Evolutionary conservation across 2,113 vertebrate genomes (phyloP), one percentile per base, ranked within the genome.

Genomic region (Amblyopsis rosae): DNA sequence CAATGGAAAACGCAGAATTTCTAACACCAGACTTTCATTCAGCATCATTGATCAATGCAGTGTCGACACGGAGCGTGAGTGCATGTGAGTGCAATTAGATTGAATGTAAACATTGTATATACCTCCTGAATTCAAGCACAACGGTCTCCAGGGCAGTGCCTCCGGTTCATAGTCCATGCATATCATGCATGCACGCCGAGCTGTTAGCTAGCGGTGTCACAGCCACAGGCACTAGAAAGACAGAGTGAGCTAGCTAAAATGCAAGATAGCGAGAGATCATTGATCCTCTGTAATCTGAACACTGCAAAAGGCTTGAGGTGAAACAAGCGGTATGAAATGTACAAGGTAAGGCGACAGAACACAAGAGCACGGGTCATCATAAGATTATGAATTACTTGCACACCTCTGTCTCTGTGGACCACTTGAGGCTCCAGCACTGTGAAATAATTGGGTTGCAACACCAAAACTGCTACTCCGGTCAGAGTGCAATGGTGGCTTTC

Each of bases 371-470:
- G 68, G 86, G 82, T 86, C 87, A 88, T 88, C 82, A 81, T 84
- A 81, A 78, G 84, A 87, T 73, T 73, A 75, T 86, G 79, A 87
- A 89, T 91, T 87, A 89, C 82, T 75, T 48, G 77, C 85, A 82
- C 79, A 75, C 82, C 74, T 62, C 65, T 45, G 80, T 88, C 90
- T 87, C 89, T 26, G 73, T 86, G 87, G 92, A 86, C 81, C 87
- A 90, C 88, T 90, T 87, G 78, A 89, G 75, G 76, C 80, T 68
- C 86, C 72, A 82, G 90, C 86, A 64, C 76, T 83, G 87, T 83
- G 79, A 89, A 92, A 91, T 91, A 92, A 92, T 92, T 90, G 89
- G 88, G 81, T 82, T 84, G 82, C 86, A 84, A 85, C 75, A 74
- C 82, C 74, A 83, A 80, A 79, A 67, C 71, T 65, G 78, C 79